phyloP scores from a whole-genome alignment of 1,140 invertebrate species.

The Sinonovacula constricta region DNA sequence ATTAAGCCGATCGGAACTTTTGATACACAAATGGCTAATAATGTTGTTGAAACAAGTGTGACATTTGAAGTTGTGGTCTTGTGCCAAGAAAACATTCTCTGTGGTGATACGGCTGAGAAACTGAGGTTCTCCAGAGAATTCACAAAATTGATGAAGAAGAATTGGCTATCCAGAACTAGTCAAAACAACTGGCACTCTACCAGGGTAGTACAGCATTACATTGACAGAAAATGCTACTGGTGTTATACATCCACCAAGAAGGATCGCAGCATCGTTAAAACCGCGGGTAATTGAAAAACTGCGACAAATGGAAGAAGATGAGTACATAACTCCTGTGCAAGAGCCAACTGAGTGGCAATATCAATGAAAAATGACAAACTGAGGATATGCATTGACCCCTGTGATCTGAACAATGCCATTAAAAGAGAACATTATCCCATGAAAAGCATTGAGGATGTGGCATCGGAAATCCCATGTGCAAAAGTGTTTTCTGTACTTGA shows the following conservation, averaged over 20 bases:
- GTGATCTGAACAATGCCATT: constrained; percentile 59
- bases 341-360: constrained; percentile 58
- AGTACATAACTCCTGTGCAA: constrained; percentile 48
- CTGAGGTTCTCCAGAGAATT: not conserved
- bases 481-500: constrained; percentile 13
- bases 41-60: not conserved
- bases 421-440: constrained; percentile 6
- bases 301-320: constrained; percentile 46
- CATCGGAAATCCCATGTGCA: not conserved
- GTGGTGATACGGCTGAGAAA: not conserved
- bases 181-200: constrained; percentile 36
- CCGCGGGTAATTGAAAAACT: constrained; percentile 26
- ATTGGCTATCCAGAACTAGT: constrained; percentile 18
- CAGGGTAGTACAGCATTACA: constrained; percentile 40
- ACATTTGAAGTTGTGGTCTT: constrained; percentile 18
- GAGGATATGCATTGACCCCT: constrained; percentile 55
- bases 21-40: not conserved
- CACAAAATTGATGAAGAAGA: too few relatives aligned
- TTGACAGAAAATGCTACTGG: constrained; percentile 25
- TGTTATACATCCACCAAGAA: constrained; percentile 45
- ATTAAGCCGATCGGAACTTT: constrained; percentile 16
- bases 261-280: constrained; percentile 29
- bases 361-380: constrained; percentile 47
- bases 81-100: too few relatives aligned
- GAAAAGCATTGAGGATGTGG: not conserved